Evolutionary conservation across 2,113 vertebrate genomes (phyloP).

Genomic region (Pollachius pollachius): DNA sequence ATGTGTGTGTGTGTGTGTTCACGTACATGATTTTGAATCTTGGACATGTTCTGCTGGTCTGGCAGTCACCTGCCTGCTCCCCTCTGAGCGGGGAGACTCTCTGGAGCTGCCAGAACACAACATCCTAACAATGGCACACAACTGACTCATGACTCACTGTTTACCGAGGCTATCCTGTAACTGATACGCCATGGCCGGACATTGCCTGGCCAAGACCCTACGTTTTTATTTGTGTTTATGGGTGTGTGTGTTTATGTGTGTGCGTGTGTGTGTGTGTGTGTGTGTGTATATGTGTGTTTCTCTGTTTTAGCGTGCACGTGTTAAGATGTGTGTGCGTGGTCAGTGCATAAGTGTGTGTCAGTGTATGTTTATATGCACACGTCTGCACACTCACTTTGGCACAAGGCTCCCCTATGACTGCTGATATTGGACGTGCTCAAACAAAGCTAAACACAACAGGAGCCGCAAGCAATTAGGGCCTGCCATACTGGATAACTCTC

Average conservation of each 20-base stretch:
- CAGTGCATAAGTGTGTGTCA: slow-evolving; percentile 33
- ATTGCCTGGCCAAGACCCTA: too few relatives aligned
- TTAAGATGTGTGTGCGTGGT: slow-evolving; percentile 40
- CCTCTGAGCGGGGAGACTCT: too few relatives aligned
- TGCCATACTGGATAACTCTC: slow-evolving; percentile 46
- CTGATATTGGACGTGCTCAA: slow-evolving; percentile 69
- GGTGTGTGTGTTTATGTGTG: slow-evolving; percentile 16
- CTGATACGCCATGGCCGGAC: too few relatives aligned
- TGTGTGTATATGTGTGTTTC: too few relatives aligned
- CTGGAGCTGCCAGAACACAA: too few relatives aligned
- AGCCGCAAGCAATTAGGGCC: slow-evolving; percentile 66
- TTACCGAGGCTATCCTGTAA: too few relatives aligned
- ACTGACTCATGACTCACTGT: too few relatives aligned
- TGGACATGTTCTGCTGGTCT: too few relatives aligned
- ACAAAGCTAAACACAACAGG: slow-evolving; percentile 72
- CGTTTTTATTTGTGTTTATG: slow-evolving; percentile 17
- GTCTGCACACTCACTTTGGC: slow-evolving; percentile 58
- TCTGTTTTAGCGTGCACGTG: not conserved
- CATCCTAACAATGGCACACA: too few relatives aligned
- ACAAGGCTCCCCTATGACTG: slow-evolving; percentile 62
- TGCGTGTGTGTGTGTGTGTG: not conserved
- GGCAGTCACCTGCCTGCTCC: too few relatives aligned
- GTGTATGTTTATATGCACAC: not conserved
- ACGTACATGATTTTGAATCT: too few relatives aligned
- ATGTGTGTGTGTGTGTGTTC: not conserved